phyloP scores from a whole-genome alignment of 1,140 invertebrate species.

The Drosophila ercepeae region DNA sequence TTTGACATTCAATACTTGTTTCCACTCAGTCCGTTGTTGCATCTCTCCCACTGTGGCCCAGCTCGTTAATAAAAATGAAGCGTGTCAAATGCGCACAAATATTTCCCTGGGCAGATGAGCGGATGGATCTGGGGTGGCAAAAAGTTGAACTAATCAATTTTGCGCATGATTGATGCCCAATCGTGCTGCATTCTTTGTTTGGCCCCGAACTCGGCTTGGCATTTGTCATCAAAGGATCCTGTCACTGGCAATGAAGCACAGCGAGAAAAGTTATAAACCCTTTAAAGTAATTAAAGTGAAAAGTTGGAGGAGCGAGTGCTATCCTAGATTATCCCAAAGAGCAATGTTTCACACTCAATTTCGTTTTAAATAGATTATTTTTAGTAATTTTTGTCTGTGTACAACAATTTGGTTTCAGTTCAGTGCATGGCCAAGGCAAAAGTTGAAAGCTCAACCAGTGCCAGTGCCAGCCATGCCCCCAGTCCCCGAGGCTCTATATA shows the following conservation, averaged over 20 bases:
- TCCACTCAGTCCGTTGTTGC: neutral
- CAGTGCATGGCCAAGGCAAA: constrained; percentile 54
- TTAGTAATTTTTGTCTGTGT: constrained; percentile 5
- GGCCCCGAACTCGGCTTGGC: constrained; percentile 9
- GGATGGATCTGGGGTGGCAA: constrained; percentile 13
- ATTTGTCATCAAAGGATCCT: constrained; percentile 43
- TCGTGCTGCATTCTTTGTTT: constrained; percentile 76
- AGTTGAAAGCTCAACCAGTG: constrained; percentile 35
- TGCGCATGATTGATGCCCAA: constrained; percentile 79
- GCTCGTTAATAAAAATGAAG: constrained; percentile 68
- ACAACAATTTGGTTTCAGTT: constrained; percentile 52
- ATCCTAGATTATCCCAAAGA: too few relatives aligned
- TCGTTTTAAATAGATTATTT: constrained; percentile 11
- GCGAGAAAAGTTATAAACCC: neutral
- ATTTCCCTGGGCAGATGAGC: constrained; percentile 20
- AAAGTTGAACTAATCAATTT: constrained; percentile 76
- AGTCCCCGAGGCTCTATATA: constrained; percentile 25
- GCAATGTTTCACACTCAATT: too few relatives aligned
- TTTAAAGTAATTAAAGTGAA: too few relatives aligned
- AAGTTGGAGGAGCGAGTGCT: too few relatives aligned
- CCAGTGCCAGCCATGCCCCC: neutral
- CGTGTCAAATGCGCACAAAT: constrained; percentile 53
- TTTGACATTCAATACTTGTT: constrained; percentile 24
- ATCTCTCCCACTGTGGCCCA: neutral
- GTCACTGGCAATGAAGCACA: neutral